Evolutionary conservation across 2,113 vertebrate species (phyloP), one percentile per base, ranked within the genome.

Genomic region (Falcunculus frontatus): DNA sequence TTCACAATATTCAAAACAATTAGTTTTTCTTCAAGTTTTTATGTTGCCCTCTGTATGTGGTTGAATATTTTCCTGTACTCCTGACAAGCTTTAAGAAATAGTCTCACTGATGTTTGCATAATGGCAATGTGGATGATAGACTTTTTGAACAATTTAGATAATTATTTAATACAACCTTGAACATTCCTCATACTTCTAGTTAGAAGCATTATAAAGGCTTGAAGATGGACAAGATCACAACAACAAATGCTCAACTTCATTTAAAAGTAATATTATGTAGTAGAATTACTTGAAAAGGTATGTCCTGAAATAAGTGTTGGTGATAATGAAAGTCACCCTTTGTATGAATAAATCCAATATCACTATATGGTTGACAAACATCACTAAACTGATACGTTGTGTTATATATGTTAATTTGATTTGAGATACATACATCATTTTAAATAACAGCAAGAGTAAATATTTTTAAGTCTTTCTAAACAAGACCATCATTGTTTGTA

Each of bases 311-410:
- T 30, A 78, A 57, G 1, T 23, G 32, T 14, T 65, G 26, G 25
- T 0, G 2, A 32, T 27, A 63, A 65, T 5, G 9, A 77, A 93
- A 81, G 4, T 1, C 16, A 84, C 3, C 3, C 41, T 74, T 69
- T 19, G 0, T 50, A 39, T 32, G 3, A 87, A 76, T 76, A 72
- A 76, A 56, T 65, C n/a, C 41, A 49, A 10, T 4, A 49, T n/a
- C 29, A 15, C 6, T 64, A 2, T 32, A 27, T 17, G 13, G 16
- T 47, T 65, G 21, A 50, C 6, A 92, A 88, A 46, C 20, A 30
- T 70, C 26, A 49, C 15, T 63, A 53, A 90, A 89, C 4, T 2
- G 1, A 6, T 50, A 33, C 3, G 3, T 19, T 0, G 0, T 37
- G 4, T 39, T 65, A 18, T 11, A 29, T 35, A 6, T 26, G 6